phyloP scores from a whole-genome alignment of 2,888 invertebrate genomes.

The Folsomia candida region DNA sequence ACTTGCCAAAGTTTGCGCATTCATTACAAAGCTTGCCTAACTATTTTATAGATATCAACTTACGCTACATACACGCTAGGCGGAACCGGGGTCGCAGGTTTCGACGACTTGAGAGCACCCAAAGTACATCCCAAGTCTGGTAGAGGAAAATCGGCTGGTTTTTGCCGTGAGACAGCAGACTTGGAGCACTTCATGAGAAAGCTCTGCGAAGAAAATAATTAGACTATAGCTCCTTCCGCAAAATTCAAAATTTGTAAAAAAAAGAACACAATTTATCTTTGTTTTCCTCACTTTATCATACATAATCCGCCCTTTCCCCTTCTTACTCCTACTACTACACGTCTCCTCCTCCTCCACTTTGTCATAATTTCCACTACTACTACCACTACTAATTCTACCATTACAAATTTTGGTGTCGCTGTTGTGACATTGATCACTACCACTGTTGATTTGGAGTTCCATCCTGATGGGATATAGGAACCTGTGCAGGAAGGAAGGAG shows the following conservation, averaged over 20 bases:
- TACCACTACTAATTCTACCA: no score
- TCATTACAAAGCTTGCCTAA: no score
- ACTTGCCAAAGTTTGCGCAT: no score
- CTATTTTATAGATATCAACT: no score
- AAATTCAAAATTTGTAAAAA: no score
- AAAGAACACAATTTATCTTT: background rate
- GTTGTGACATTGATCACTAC: no score
- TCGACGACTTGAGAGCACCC: slow-evolving; percentile 22
- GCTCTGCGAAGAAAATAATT: slow-evolving; percentile 26
- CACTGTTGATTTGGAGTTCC: no score
- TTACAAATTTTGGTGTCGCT: no score
- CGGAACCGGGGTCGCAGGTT: background rate
- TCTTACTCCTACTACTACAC: background rate
- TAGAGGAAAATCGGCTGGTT: slow-evolving; percentile 37
- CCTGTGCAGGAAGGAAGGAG: no score
- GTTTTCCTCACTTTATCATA: background rate
- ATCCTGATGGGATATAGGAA: no score
- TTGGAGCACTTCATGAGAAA: slow-evolving; percentile 47
- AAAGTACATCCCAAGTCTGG: slow-evolving; percentile 42
- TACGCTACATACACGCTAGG: slow-evolving; percentile 19
- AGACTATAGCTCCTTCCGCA: background rate
- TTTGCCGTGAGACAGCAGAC: slow-evolving; percentile 39
- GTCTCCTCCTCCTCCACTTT: background rate
- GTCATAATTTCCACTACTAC: no score
- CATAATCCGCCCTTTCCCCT: background rate